These are phyloP conservation scores for Sialis fuliginosa DNA, from an alignment of 2,888 invertebrate genomes.

Conservation along the genomic window DNA sequence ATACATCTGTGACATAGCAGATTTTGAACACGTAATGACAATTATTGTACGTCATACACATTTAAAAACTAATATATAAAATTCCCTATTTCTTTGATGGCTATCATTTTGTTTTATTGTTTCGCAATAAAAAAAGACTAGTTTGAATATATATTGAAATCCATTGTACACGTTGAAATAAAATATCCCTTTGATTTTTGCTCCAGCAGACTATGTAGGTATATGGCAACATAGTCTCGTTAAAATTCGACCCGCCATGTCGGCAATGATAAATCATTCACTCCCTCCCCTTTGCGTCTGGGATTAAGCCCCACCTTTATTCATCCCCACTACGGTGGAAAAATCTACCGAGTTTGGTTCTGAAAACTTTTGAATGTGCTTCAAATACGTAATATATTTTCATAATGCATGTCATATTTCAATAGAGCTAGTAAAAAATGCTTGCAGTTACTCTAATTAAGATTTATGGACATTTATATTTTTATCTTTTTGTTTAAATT, in stretches of 20 bases:
- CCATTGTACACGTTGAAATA: too few relatives aligned
- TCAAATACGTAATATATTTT: background rate
- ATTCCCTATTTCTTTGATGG: too few relatives aligned
- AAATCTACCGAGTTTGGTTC: background rate
- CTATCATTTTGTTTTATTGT: too few relatives aligned
- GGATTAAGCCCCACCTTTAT: background rate
- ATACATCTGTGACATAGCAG: too few relatives aligned
- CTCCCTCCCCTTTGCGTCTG: background rate
- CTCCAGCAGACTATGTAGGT: background rate
- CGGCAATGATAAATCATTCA: background rate
- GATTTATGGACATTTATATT: background rate
- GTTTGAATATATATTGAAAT: too few relatives aligned
- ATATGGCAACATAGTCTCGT: background rate
- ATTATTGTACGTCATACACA: too few relatives aligned
- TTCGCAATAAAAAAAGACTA: too few relatives aligned
- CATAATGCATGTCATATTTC: background rate
- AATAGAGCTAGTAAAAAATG: background rate
- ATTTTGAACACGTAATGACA: too few relatives aligned
- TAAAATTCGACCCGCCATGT: background rate
- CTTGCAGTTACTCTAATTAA: background rate
- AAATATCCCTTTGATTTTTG: too few relatives aligned
- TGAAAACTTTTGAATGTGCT: background rate
- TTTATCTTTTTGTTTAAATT: too few relatives aligned
- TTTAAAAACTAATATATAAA: too few relatives aligned
- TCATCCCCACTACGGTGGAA: background rate